Evolutionary conservation across 2,888 invertebrate species (phyloP).

Genomic region (Carpatolechia fugitivella): DNA sequence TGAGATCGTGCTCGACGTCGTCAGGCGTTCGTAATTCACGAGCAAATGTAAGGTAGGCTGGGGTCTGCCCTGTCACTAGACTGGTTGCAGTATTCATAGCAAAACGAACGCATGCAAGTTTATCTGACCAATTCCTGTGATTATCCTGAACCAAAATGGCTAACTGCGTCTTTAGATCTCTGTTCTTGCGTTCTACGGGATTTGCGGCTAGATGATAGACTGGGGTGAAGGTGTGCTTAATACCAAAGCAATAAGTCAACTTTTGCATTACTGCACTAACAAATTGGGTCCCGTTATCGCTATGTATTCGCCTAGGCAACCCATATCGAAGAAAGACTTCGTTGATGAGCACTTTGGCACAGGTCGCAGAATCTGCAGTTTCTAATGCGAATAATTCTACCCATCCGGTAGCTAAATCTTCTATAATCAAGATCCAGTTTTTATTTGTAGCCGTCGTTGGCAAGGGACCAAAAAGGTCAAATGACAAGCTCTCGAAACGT

Average conservation of each 20-base stretch:
- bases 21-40: constrained; percentile 28
- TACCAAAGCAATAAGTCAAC: constrained; percentile 12
- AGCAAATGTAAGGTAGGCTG: constrained; percentile 33
- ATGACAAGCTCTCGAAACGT: too few relatives aligned
- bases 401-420: constrained; percentile 25
- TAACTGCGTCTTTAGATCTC: constrained; percentile 35
- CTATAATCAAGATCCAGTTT: constrained; percentile 23
- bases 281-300: constrained; percentile 27
- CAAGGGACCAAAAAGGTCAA: constrained; percentile 25
- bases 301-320: constrained; percentile 21
- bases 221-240: constrained; percentile 28
- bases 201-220: constrained; percentile 40
- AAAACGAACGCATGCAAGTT: constrained; percentile 29
- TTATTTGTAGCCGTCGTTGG: constrained; percentile 15
- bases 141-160: constrained; percentile 28
- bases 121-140: constrained; percentile 27
- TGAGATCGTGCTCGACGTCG: constrained; percentile 20
- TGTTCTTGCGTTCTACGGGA: constrained; percentile 37
- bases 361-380: constrained; percentile 20
- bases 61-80: constrained; percentile 22
- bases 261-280: constrained; percentile 26
- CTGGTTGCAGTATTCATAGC: constrained; percentile 30
- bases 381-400: constrained; percentile 22
- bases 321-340: constrained; percentile 24
- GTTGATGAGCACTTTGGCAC: constrained; percentile 19